Base-by-base conservation (phyloP, 2,888 invertebrate species). In the Venusia cambrica region DNA sequence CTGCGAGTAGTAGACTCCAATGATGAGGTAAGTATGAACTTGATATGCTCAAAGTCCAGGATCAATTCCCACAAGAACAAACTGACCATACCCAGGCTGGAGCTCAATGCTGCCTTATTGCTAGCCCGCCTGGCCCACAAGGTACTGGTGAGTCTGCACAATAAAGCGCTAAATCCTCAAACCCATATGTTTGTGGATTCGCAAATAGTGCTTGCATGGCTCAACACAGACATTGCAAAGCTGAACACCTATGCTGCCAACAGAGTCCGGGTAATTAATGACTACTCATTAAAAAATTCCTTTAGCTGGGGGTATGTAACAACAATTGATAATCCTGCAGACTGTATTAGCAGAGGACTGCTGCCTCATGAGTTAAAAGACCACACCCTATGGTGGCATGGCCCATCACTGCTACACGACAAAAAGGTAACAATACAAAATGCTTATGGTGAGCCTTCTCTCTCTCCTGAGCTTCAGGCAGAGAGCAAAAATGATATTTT, bases 181-280 rank as follows among this genome's bases (percentile, higher is more conserved):
- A 20, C 33, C n/a, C n/a, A n/a, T n/a, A n/a, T 51, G 12, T 48
- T 28, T 28, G 33, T 34, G 2, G 54, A 52, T 14, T 54, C 52
- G 2, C 28, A 48, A 31, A 49, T 51, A 7, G 43, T 41, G n/a
- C 22, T 54, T 9, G 42, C 50, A 7, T 52, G 51, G 51, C 10
- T 51, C 1, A 21, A 31, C 4, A 45, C 31, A 5, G 27, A 47
- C 2, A 8, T 26, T 5, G 16, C 7, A 5, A 45, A 31, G 4
- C 22, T 50, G 1, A 29, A 38, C n/a, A 29, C 42, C 7, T 49
- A 51, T 34, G 48, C 47, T 3, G 38, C 43, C 3, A 50, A 50
- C 17, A 45, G 48, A 21, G 47, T 55, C 8, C 32, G 28, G n/a
- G 18, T 20, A 4, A 46, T 51, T n/a, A n/a, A n/a, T n/a, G n/a